These are phyloP conservation scores for Hylomyscus alleni DNA, from an alignment of 2,797 vertebrate genomes.

Conservation along the genomic window DNA sequence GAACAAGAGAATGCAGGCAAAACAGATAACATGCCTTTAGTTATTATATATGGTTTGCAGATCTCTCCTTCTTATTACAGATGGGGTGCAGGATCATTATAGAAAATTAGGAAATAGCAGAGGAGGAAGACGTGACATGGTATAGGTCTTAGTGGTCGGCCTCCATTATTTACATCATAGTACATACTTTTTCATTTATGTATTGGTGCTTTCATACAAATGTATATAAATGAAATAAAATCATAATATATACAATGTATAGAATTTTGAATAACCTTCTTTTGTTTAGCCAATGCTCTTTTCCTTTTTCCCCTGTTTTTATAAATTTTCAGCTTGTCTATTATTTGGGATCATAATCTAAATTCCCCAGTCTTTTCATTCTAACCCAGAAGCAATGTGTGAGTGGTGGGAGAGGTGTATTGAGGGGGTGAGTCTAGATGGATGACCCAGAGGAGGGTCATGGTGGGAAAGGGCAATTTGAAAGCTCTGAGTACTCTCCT, in stretches of 20 bases:
- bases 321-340: slow-evolving; percentile 16
- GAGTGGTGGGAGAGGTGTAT: neutral
- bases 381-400: neutral
- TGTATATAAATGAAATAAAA: neutral
- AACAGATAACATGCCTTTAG: neutral
- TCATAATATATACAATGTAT: neutral
- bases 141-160: slow-evolving; percentile 11
- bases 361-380: neutral
- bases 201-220: neutral
- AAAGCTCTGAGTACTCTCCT: slow-evolving; percentile 5
- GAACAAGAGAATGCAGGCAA: neutral
- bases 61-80: slow-evolving; percentile 2
- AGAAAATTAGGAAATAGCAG: neutral
- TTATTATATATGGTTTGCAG: neutral
- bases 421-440: neutral
- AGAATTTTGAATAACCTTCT: neutral
- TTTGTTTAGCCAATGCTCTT: neutral
- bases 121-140: neutral
- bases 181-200: neutral
- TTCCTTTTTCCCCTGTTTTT: neutral
- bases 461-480: neutral
- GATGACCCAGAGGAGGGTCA: neutral
- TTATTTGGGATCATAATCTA: slow-evolving; percentile 19
- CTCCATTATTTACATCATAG: neutral
- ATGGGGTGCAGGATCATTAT: neutral